Percentiles rank a stretch among this genome's conserved stretches.
Conservation (phyloP, 1,140 invertebrate genomes). For the Sitophilus oryzae region DNA sequence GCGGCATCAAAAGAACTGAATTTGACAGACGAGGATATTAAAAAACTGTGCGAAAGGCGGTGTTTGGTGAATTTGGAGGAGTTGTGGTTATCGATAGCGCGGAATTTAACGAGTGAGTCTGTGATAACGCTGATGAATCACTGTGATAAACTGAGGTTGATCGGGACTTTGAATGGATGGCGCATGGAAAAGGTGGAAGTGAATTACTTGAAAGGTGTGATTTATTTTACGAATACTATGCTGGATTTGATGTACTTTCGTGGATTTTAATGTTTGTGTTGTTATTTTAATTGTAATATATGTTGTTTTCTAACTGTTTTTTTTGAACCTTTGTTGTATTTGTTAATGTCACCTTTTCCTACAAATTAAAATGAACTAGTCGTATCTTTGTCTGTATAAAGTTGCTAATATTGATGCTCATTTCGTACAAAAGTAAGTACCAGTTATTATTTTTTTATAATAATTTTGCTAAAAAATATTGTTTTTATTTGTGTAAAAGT, state of each 20-base stretch:
- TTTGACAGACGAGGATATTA: conserved; percentile 56
- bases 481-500: too few species aligned
- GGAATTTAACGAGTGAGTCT: conserved; percentile 52
- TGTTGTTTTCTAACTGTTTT: too few species aligned
- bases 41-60: conserved; percentile 46
- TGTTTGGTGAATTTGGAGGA: conserved; percentile 48
- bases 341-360: too few species aligned
- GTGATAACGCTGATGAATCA: conserved; percentile 58
- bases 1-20: conserved; percentile 54
- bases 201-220: conserved; percentile 54
- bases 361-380: too few species aligned
- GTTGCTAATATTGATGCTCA: too few species aligned
- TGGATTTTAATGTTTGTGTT: too few species aligned
- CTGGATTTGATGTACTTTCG: conserved; percentile 27
- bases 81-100: conserved; percentile 59
- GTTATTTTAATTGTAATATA: too few species aligned
- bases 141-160: conserved; percentile 55
- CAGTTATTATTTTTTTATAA: too few species aligned
- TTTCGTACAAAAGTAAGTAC: too few species aligned
- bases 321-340: too few species aligned
- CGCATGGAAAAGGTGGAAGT: conserved; percentile 56
- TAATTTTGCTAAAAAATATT: too few species aligned
- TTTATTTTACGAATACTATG: conserved; percentile 39
- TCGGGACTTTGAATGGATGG: conserved; percentile 60
- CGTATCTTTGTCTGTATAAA: too few species aligned